These are phyloP conservation scores for Piaya cayana DNA, from an alignment of 2,113 vertebrate genomes.

Conservation along the genomic window DNA sequence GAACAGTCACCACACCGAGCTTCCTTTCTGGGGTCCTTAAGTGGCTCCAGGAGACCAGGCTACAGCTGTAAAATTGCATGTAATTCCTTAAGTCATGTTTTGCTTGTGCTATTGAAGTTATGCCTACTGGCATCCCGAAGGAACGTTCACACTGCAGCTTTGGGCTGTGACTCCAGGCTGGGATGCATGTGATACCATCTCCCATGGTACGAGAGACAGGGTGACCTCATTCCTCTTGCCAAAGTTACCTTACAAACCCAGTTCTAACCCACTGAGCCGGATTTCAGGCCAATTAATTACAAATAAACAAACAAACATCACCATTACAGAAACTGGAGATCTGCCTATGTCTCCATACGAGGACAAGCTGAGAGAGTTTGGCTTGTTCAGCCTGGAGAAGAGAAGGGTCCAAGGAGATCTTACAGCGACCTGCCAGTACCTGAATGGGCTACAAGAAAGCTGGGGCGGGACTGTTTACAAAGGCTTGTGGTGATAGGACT, in stretches of 20 bases:
- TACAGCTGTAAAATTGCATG: not conserved
- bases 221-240: not conserved
- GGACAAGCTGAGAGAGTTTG: too few relatives aligned
- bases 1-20: not conserved
- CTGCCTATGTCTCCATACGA: not conserved
- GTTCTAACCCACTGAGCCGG: not conserved
- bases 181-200: accelerated
- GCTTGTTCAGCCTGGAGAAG: too few relatives aligned
- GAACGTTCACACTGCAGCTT: not conserved
- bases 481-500: too few relatives aligned
- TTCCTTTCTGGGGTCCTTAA: not conserved
- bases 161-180: not conserved
- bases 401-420: too few relatives aligned
- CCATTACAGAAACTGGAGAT: not conserved
- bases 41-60: not conserved
- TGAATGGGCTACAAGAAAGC: too few relatives aligned
- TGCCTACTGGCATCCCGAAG: not conserved
- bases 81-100: not conserved
- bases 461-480: too few relatives aligned
- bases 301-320: conserved; percentile 25
- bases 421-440: too few relatives aligned
- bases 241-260: not conserved
- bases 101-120: not conserved
- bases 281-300: conserved; percentile 30
- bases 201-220: not conserved